These are phyloP conservation scores for Antidorcas marsupialis DNA, from an alignment of 2,113 vertebrate species.

Conservation along the genomic window DNA sequence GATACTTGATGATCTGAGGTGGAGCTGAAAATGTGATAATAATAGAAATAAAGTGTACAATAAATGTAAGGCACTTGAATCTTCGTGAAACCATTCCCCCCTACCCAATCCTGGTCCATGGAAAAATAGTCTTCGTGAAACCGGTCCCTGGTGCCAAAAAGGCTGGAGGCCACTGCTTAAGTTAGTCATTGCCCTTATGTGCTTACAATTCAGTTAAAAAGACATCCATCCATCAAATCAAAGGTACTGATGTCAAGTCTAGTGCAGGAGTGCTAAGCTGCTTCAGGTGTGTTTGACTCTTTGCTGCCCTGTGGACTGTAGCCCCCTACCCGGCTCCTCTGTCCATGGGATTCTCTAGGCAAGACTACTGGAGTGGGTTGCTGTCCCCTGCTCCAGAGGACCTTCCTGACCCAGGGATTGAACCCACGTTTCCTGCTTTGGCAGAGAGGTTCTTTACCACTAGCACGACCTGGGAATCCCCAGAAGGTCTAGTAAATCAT, in stretches of 20 bases:
- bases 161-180: not conserved
- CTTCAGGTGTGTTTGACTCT: not conserved
- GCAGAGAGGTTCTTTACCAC: not conserved
- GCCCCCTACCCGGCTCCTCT: not conserved
- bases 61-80: not conserved
- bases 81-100: not conserved
- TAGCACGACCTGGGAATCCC: not conserved
- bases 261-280: not conserved
- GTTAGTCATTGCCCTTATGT: not conserved
- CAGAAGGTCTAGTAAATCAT: not conserved
- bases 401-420: not conserved
- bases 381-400: not conserved
- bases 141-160: not conserved
- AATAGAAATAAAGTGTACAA: not conserved
- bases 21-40: not conserved
- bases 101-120: not conserved
- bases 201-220: not conserved
- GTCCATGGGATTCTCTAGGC: not conserved
- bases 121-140: not conserved
- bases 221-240: not conserved
- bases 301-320: not conserved
- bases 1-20: not conserved
- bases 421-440: not conserved
- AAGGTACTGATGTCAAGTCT: not conserved
- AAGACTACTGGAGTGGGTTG: not conserved